Base-by-base conservation (phyloP, 2,797 vertebrate genomes). In the Odontamblyopus lacepedii region DNA sequence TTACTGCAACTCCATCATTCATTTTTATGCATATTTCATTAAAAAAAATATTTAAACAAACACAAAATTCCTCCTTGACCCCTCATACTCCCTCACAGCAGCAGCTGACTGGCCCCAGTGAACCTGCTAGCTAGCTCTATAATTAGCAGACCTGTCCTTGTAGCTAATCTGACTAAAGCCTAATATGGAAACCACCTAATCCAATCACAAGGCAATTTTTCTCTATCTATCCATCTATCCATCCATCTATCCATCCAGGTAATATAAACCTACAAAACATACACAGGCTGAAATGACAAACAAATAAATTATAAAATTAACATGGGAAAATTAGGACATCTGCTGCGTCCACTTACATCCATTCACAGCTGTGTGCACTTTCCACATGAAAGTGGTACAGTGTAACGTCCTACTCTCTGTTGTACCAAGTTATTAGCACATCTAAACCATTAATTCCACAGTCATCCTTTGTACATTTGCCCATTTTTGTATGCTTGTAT, bases 71-170 rank as follows among this genome's bases (percentile, higher is more conserved):
- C 11, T 15, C 13, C 13, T 48, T 57, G 55, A 66, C 26, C 29
- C 13, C 55, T 19, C 44, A 26, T 1, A 74, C 59, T 68, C 75
- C 69, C 74, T 81, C 74, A 69, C 74, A 78, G 73, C 69, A 80
- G 66, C 79, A 77, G 72, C 73, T 71, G 76, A 57, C 74, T 57
- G 16, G 65, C 60, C 35, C 16, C 57, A 27, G 35, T 35, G 78
- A 74, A 70, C 64, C 41, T 5, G 51, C 63, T 41, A 57, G 72
- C 69, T 80, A 70, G 15, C 48, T 69, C 83, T 85, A 85, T 85
- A 86, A 81, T 85, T 85, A 87, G 85, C 74, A 59, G 64, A 66
- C 1, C 18, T 72, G 79, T 73, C 78, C 81, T 80, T 83, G 56
- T 59, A 56, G 82, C 71, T 84, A 85, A 87, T 83, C 85, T 72